Conservation (phyloP, 2,888 invertebrate species). For the Coremacera marginata region DNA sequence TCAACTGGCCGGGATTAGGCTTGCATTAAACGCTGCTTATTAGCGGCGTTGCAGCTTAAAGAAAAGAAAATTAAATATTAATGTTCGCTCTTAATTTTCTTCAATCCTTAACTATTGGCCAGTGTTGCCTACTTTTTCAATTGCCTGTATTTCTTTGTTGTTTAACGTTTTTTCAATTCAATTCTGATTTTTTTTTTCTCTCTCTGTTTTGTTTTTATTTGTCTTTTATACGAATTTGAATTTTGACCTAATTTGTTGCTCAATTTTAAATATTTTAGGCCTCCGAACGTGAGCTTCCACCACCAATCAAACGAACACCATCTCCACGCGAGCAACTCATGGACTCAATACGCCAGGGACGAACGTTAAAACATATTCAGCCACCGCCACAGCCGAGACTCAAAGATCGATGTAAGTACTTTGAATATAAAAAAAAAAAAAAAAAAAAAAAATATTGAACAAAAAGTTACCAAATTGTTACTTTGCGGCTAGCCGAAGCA, state of each 20-base stretch:
- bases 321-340: slow-evolving; percentile 88
- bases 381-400: slow-evolving; percentile 70
- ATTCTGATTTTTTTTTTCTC: background rate
- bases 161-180: too few relatives aligned
- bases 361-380: slow-evolving; percentile 75
- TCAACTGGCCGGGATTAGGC: slow-evolving; percentile 35
- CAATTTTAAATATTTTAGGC: slow-evolving; percentile 70
- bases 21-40: background rate
- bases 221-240: background rate
- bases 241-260: background rate
- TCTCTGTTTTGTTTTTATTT: background rate
- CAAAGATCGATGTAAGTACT: slow-evolving; percentile 72
- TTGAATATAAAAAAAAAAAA: background rate
- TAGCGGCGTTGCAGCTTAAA: background rate
- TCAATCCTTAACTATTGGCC: background rate
- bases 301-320: slow-evolving; percentile 79
- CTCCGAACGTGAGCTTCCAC: slow-evolving; percentile 85
- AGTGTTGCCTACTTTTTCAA: slow-evolving; percentile 31
- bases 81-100: background rate
- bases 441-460: too few relatives aligned
- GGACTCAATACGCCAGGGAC: slow-evolving; percentile 85
- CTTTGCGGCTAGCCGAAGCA: too few relatives aligned
- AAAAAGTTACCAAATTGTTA: too few relatives aligned
- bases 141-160: background rate
- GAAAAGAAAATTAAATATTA: background rate